Evolutionary conservation across 37 sponge, comb jelly and placozoan genomes (phyloP).

Genomic region (Halichondria panicea): DNA sequence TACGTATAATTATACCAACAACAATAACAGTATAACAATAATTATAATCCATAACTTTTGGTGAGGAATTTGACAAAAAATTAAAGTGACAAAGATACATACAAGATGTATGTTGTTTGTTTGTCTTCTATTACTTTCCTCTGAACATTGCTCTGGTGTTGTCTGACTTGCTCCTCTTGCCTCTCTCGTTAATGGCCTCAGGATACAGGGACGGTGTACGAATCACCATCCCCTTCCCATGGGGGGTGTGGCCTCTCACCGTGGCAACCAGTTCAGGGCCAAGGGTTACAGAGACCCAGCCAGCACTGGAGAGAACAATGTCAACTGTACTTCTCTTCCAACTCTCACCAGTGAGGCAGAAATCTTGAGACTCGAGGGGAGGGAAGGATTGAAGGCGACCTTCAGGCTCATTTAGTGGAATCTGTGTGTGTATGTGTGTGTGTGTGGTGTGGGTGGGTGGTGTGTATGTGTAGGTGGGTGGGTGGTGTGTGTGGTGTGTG

Average conservation of each 20-base stretch:
- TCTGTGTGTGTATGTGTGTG: no score
- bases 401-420: slow-evolving; percentile 57
- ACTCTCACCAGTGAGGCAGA: slow-evolving; percentile 47
- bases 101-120: no score
- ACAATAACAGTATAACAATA: no score
- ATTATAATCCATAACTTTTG: no score
- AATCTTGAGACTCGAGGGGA: slow-evolving; percentile 18
- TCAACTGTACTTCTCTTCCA: slow-evolving; percentile 71
- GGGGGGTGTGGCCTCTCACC: slow-evolving; percentile 58
- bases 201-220: slow-evolving; percentile 67
- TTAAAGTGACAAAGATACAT: no score
- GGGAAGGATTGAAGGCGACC: slow-evolving; percentile 60
- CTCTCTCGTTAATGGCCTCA: slow-evolving; percentile 57
- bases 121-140: no score
- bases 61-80: no score
- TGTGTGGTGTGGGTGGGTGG: no score
- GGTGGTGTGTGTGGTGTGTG: background rate
- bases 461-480: background rate
- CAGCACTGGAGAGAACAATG: slow-evolving; percentile 78
- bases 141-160: no score
- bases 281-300: slow-evolving; percentile 80
- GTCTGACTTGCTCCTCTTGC: no score
- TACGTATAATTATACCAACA: no score
- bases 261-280: slow-evolving; percentile 1
- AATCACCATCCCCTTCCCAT: slow-evolving; percentile 60